Evolutionary conservation across 2,113 vertebrate species (phyloP), one percentile per base, ranked within the genome.

Genomic region (Oriolus oriolus): DNA sequence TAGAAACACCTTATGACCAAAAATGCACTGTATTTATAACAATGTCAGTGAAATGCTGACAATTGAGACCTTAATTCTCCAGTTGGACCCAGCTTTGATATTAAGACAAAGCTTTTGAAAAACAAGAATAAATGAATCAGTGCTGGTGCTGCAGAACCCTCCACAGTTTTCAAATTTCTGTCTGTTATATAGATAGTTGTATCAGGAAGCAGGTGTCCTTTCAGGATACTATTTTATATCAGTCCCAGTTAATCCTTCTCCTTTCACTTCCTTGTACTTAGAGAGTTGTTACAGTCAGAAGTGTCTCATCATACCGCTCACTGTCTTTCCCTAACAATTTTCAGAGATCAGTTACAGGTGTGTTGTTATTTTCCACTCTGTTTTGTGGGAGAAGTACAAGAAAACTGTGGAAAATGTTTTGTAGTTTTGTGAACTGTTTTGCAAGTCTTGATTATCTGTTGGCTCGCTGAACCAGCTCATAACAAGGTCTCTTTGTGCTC

Each of bases 301-400:
- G 31, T 37, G 15, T 56, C 49, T 56, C 23, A 39, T 71, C 64
- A 10, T 15, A 47, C 16, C 0, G 0, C 9, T 74, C 24, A 3
- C 49, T 70, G 14, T 37, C 41, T 80, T 86, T 49, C n/a, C n/a
- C 12, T 57, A 57, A 52, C 52, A 69, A 66, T 50, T 84, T 77
- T 24, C 2, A 4, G 9, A 6, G 42, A 53, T 74, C 50, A 22
- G 12, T 73, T 73, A 65, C 7, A 65, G 11, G 28, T 23, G 6
- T 12, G 13, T 60, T 79, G 16, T 22, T 83, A n/a, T 76, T 80
- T 59, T 90, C 37, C 45, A 16, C 18, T 66, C 19, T 74, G 10
- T 73, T 89, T 76, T 60, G 28, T 65, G 17, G 21, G 24, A 31
- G 39, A 91, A 84, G 9, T 26, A 49, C 6, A 61, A 82, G 44